Evolutionary conservation across 2,113 vertebrate species (phyloP), one percentile per base, ranked within the genome.

Genomic region (Psephotus haematonotus): DNA sequence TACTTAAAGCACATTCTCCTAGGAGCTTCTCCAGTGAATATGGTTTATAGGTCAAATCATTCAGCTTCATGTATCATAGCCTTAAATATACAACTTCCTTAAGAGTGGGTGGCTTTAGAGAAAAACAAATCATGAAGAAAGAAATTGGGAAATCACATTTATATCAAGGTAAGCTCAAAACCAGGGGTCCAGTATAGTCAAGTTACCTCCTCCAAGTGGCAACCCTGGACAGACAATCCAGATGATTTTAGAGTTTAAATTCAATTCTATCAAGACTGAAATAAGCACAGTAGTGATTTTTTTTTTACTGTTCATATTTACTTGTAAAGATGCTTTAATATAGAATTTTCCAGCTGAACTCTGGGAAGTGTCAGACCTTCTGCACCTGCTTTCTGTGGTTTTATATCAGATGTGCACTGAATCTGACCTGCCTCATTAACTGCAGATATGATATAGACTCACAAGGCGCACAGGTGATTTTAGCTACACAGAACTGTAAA

Each of bases 1-100:
- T 93, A 77, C 96, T 97, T 93, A 95, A 92, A 82, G 31, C 59
- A 72, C 1, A 0, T 91, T 94, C 83, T 92, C 59, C 53, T 55
- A 71, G 67, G 59, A 93, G 31, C 28, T 82, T 89, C 78, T 79
- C 41, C 52, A 55, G 44, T 39, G 41, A 95, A 41, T 79, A 82
- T 25, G 6, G 83, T 91, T 96, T 81, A 59, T 35, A 88, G 84
- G 74, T 93, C 83, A 93, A 82, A 91, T 65, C 1, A 0, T 80
- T 70, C 74, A 94, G 70, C 74, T 77, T 77, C 14, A 35, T 92
- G 92, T 90, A 59, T 82, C 62, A 67, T 41, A 93, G 20, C 46
- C 63, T 94, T 87, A 86, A 87, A 39, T 77, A 70, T 4, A 74
- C 67, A 70, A 67, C 57, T 79, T 86, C 35, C 25, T 22, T 47